Evolutionary conservation across 2,113 vertebrate species (phyloP).

Genomic region (Oceanites oceanicus): DNA sequence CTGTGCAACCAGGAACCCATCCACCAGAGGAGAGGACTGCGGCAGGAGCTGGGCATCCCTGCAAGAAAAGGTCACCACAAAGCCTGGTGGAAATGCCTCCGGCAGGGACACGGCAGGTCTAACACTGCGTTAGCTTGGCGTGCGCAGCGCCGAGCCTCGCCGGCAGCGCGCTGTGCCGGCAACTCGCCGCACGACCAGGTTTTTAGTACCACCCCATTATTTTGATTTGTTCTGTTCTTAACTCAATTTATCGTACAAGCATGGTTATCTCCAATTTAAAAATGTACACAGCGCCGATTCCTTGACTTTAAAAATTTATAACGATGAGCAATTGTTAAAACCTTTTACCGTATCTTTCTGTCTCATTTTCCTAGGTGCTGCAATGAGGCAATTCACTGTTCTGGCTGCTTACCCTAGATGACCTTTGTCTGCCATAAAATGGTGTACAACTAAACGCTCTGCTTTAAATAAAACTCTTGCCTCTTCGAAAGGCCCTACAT

Average conservation of each 20-base stretch:
- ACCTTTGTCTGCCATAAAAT: constrained; percentile 42
- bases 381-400: neutral
- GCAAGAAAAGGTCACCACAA: neutral
- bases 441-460: neutral
- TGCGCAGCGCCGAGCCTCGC: neutral
- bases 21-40: neutral
- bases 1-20: fast-evolving
- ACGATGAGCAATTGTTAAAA: constrained; percentile 34
- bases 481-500: constrained; percentile 22
- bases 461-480: constrained; percentile 44
- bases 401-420: constrained; percentile 18
- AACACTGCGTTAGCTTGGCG: fast-evolving
- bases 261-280: constrained; percentile 50
- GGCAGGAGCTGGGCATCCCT: neutral
- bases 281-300: neutral
- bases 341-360: neutral
- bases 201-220: constrained; percentile 1
- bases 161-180: neutral
- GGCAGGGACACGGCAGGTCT: neutral
- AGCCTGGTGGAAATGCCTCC: neutral
- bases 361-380: constrained; percentile 32
- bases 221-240: constrained; percentile 19
- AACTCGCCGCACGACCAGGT: neutral
- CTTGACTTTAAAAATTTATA: constrained; percentile 4
- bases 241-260: constrained; percentile 42